Conservation (phyloP, 2,797 vertebrate genomes). For the Falco concolor region DNA sequence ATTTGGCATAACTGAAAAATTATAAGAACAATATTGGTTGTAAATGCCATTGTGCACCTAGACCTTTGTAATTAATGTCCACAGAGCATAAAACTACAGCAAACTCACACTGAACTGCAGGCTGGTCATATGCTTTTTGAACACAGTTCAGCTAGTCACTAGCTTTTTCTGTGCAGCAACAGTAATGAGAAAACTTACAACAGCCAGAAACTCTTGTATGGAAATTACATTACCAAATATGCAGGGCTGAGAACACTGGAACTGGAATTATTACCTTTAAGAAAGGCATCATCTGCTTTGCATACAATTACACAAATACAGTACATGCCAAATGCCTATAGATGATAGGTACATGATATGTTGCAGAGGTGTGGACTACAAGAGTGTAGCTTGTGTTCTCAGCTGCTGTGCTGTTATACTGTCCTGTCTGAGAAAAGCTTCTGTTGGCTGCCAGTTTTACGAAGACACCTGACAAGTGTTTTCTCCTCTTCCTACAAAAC, state of each 20-base stretch:
- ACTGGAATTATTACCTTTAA: not conserved
- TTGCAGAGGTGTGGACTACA: not conserved
- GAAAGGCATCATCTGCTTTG: not conserved
- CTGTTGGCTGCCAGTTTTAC: not conserved
- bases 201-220: not conserved
- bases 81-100: not conserved
- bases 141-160: not conserved
- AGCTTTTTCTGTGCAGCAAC: not conserved
- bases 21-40: not conserved
- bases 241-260: not conserved
- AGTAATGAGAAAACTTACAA: not conserved
- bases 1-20: not conserved
- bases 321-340: not conserved
- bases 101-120: not conserved
- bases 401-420: not conserved
- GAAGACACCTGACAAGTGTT: not conserved
- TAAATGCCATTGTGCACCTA: not conserved
- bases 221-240: not conserved
- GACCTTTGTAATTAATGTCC: not conserved
- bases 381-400: not conserved
- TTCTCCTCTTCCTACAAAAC: not conserved
- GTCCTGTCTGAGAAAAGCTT: not conserved
- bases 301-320: not conserved
- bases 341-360: fast-evolving
- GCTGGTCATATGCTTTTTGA: not conserved